Evolutionary conservation across 2,113 vertebrate genomes (phyloP), one percentile per base, ranked within the genome.

Genomic region (Laticauda colubrina): DNA sequence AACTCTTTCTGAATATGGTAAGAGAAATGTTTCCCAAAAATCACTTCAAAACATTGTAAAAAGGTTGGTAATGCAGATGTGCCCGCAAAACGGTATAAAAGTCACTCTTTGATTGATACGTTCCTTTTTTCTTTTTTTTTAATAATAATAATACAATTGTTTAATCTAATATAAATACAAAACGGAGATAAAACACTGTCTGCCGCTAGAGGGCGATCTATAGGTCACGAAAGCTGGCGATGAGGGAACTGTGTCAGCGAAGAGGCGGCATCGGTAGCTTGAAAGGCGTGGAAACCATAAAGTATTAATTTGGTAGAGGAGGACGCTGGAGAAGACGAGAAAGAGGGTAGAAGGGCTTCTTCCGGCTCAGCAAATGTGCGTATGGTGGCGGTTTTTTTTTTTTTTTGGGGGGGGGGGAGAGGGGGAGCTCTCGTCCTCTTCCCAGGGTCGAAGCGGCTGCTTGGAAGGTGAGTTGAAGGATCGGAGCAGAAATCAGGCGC

Each of bases 391-490:
- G 18, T 20, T n/a, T n/a, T n/a, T n/a, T n/a, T n/a, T n/a, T n/a
- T n/a, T n/a, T n/a, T n/a, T 2, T 7, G 8, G n/a, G 6, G 5
- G 15, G 34, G n/a, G 6, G 5, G 15, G 8, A 15, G 6, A 2
- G 15, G 34, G n/a, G 6, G 5, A 5, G 29, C 12, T 39, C 18
- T 8, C 6, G 34, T 21, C 34, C n/a, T 81, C 18, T 81, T 81
- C 69, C 69, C 4, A 39, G 69, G 34, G 34, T 39, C 34, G 34
- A 39, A 81, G 18, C n/a, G 3, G 34, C 5, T 39, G 34, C 69
- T 39, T 39, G 69, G n/a, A 39, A 81, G 69, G 69, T 81, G 69
- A 81, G 69, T 34, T 0, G 69, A 75, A 39, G 61, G n/a, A n/a
- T 34, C 64, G 34, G 69, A 39, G 69, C 15, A 39, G 34, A 39